Conservation (phyloP, 2,888 invertebrate genomes). For the Cyclophora albipunctata region DNA sequence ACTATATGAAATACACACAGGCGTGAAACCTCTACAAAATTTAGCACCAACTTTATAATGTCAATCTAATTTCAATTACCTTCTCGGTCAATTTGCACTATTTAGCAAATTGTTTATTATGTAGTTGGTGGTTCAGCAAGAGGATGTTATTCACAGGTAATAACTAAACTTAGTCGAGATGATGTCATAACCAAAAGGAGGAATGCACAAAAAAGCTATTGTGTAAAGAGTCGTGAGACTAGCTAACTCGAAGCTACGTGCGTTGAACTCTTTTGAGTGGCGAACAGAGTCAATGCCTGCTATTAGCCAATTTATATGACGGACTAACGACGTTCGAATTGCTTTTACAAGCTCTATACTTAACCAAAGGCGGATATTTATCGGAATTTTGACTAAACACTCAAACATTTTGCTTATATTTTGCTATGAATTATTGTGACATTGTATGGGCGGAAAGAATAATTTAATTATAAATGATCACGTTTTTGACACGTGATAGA, state of each 20-base stretch:
- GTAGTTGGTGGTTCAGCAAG: neutral
- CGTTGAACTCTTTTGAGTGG: conserved; percentile 69
- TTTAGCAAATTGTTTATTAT: too few relatives aligned
- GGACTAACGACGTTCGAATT: conserved; percentile 42
- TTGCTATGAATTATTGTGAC: conserved; percentile 1
- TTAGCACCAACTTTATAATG: too few relatives aligned
- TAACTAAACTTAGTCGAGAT: conserved; percentile 35
- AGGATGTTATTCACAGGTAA: conserved; percentile 20
- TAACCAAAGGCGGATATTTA: conserved; percentile 13
- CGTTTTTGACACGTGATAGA: too few relatives aligned
- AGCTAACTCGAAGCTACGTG: conserved; percentile 55
- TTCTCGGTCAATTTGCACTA: too few relatives aligned
- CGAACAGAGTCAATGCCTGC: conserved; percentile 56
- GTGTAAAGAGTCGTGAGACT: conserved; percentile 68
- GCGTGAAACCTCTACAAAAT: too few relatives aligned
- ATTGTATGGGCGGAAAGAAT: neutral
- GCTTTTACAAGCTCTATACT: conserved; percentile 29
- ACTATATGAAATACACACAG: too few relatives aligned
- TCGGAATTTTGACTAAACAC: conserved; percentile 12
- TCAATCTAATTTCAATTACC: too few relatives aligned
- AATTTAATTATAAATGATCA: too few relatives aligned
- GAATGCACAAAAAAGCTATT: conserved; percentile 69
- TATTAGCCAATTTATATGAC: conserved; percentile 60
- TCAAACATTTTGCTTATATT: conserved; percentile 1
- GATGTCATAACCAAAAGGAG: conserved; percentile 71